Evolutionary conservation across 2,888 invertebrate genomes (phyloP).

Genomic region (Dione vanillae): DNA sequence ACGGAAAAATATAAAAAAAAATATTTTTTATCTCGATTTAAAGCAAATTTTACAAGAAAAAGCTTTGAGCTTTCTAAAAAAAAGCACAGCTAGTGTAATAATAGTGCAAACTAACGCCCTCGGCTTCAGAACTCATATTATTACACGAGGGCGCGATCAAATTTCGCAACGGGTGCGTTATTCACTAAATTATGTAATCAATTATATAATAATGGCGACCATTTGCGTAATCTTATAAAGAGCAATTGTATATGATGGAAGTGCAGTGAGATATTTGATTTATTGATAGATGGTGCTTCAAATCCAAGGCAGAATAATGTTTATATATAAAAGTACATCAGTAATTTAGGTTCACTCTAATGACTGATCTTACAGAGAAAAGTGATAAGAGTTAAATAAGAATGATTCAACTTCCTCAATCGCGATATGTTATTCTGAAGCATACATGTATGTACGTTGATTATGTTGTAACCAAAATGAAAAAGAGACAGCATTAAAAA

Average conservation of each 20-base stretch:
- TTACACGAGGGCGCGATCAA: conserved; percentile 32
- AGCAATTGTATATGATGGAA: not conserved
- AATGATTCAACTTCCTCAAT: too few relatives aligned
- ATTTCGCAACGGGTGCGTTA: conserved; percentile 41
- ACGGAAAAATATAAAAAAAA: not conserved
- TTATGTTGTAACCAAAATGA: too few relatives aligned
- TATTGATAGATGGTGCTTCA: not conserved
- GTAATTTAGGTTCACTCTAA: too few relatives aligned
- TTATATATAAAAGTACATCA: too few relatives aligned
- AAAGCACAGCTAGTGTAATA: not conserved
- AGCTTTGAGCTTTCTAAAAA: not conserved
- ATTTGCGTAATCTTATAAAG: conserved; percentile 38
- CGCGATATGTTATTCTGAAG: too few relatives aligned
- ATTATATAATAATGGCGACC: conserved; percentile 44
- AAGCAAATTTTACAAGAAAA: not conserved
- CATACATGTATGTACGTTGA: too few relatives aligned
- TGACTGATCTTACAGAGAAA: too few relatives aligned
- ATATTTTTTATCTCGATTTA: not conserved
- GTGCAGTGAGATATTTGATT: not conserved
- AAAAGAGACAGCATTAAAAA: too few relatives aligned
- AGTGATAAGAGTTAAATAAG: too few relatives aligned
- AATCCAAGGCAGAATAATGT: too few relatives aligned
- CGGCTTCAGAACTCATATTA: conserved; percentile 2
- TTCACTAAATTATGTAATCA: conserved; percentile 46
- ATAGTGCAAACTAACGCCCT: conserved; percentile 12